Conservation (phyloP, 2,797 vertebrate genomes). For the Zenarchopterus dispar region DNA sequence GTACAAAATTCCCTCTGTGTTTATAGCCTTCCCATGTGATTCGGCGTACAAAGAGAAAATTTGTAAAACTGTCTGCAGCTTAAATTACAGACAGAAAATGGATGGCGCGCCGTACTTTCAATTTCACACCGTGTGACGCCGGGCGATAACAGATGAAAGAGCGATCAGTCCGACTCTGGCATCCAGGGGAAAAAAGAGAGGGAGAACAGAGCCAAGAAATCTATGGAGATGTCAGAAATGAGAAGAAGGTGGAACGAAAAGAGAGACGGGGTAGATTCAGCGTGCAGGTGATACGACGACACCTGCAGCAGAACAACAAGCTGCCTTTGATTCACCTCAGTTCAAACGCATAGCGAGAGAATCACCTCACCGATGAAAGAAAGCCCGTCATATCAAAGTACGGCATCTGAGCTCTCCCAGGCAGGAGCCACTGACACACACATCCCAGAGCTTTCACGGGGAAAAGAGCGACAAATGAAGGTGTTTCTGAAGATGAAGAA, state of each 20-base stretch:
- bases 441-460: not conserved
- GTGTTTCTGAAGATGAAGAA: too few relatives aligned
- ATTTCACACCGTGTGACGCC: not conserved
- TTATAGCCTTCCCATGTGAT: conserved; percentile 16
- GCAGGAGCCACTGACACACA: conserved; percentile 12
- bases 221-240: conserved; percentile 17
- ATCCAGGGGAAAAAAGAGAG: not conserved
- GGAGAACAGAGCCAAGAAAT: conserved; percentile 25
- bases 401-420: conserved; percentile 46
- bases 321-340: conserved; percentile 65
- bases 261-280: not conserved
- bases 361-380: conserved; percentile 71
- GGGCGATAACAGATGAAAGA: conserved; percentile 24
- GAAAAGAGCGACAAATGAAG: not conserved
- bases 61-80: conserved; percentile 8
- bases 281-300: conserved; percentile 58
- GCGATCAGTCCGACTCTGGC: conserved; percentile 7
- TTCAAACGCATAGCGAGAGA: conserved; percentile 75
- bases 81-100: conserved; percentile 3
- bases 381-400: conserved; percentile 62
- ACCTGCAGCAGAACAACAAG: conserved; percentile 63
- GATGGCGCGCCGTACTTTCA: not conserved
- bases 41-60: conserved; percentile 8
- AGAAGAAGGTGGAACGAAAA: conserved; percentile 7
- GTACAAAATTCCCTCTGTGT: conserved; percentile 8